Evolutionary conservation across 2,888 invertebrate species (phyloP), one percentile per base, ranked within the genome.

Genomic region (Bruchidius siliquastri): DNA sequence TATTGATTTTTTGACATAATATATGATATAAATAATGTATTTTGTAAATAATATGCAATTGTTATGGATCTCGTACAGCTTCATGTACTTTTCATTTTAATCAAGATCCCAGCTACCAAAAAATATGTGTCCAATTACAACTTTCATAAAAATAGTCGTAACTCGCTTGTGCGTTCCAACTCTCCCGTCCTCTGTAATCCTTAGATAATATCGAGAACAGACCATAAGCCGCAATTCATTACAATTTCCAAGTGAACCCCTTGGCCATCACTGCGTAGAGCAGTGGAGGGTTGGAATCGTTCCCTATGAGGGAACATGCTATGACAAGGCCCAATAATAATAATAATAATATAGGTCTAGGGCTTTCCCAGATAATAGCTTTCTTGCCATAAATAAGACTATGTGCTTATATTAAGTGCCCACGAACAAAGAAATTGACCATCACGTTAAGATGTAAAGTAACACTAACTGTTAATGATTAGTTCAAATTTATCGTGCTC

Each of bases 161-260:
- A 49, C 49, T 49, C 49, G 49, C 18, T 49, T 13, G 13, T 49
- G 49, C 49, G 49, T 49, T 18, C 49, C 49, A 49, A 13, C 18
- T 49, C 49, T 13, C 49, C 49, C 49, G 49, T 49, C 49, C 49
- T 49, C 18, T 13, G 18, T 49, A 49, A 49, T 68, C 21, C 20
- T 1, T 10, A 72, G 68, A 68, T 72, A 76, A 76, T 73, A 72
- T 69, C 72, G 68, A 69, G 77, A 80, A 80, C 75, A 68, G 68
- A 68, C 4, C 21, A 68, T 76, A 76, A 80, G 79, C 79, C 79
- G 77, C 81, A 81, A 81, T 82, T 81, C 81, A 81, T 82, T 81
- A 81, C 78, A 76, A 78, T 79, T 79, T 80, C 77, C 80, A 78
- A 80, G 79, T 78, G 77, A 78, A 79, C 79, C 79, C 80, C 68